phyloP scores from a whole-genome alignment of 2,888 invertebrate species.

The Lasioglossum figueresi region DNA sequence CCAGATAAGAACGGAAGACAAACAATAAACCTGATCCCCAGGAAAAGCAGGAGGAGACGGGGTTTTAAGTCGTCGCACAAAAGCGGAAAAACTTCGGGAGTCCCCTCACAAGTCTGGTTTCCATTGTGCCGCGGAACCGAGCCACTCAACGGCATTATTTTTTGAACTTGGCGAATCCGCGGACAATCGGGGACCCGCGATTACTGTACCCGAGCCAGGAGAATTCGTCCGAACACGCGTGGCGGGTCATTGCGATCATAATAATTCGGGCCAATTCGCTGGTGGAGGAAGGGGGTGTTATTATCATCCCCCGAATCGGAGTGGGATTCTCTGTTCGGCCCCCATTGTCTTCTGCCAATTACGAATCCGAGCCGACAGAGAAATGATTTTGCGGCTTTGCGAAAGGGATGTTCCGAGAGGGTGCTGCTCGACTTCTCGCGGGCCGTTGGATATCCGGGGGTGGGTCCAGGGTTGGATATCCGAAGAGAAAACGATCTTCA shows the following conservation, averaged over 20 bases:
- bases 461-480: slow-evolving; percentile 20
- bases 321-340: neutral
- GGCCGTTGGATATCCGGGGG: slow-evolving; percentile 2
- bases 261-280: neutral
- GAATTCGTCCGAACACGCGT: neutral
- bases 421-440: slow-evolving; percentile 37
- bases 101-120: neutral
- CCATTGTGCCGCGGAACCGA: neutral
- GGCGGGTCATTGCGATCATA: neutral
- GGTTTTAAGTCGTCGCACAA: neutral
- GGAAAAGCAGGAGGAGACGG: neutral
- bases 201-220: neutral
- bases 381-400: slow-evolving; percentile 48
- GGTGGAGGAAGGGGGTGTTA: neutral
- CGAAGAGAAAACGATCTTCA: slow-evolving; percentile 53
- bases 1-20: neutral
- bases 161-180: neutral
- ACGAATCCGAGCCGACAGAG: slow-evolving; percentile 21
- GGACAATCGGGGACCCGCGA: neutral
- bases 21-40: neutral
- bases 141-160: neutral
- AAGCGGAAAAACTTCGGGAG: neutral
- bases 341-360: slow-evolving; percentile 41
- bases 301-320: neutral
- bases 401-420: slow-evolving; percentile 2